Conservation (phyloP, 2,888 invertebrate genomes). For the Anorthoa munda region DNA sequence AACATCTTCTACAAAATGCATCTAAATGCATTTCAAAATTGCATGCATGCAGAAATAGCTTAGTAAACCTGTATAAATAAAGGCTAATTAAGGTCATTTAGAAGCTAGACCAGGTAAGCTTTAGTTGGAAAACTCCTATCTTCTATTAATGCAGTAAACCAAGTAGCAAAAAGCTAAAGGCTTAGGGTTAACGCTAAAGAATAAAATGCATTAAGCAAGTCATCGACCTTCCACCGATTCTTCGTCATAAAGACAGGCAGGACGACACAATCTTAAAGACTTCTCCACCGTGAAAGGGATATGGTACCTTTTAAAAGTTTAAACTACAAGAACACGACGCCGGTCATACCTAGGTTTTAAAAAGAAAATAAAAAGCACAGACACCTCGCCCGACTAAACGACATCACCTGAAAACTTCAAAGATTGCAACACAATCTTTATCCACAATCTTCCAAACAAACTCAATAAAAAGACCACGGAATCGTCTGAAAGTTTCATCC, state of each 20-base stretch:
- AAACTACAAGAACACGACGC: slow-evolving; percentile 13
- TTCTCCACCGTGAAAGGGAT: not conserved
- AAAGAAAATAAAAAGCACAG: slow-evolving; percentile 41
- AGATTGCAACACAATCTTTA: slow-evolving; percentile 43
- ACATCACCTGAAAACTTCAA: slow-evolving; percentile 32
- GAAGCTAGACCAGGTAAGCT: not conserved
- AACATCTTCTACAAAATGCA: slow-evolving; percentile 19
- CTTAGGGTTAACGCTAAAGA: not conserved
- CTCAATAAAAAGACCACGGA: slow-evolving; percentile 26
- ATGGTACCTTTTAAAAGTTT: slow-evolving; percentile 15
- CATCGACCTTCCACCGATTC: slow-evolving; percentile 12
- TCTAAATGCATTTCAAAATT: slow-evolving; percentile 32
- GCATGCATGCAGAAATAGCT: slow-evolving; percentile 17
- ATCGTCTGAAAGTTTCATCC: slow-evolving; percentile 17
- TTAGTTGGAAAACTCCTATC: not conserved
- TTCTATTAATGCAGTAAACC: not conserved
- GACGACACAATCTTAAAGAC: slow-evolving; percentile 35
- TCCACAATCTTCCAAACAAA: slow-evolving; percentile 43
- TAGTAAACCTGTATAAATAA: slow-evolving; percentile 7
- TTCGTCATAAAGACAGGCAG: slow-evolving; percentile 7
- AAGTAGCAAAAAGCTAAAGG: not conserved
- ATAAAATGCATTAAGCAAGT: not conserved
- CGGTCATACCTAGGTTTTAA: slow-evolving; percentile 4
- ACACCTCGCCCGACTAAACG: slow-evolving; percentile 26
- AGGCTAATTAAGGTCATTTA: slow-evolving; percentile 10